These are phyloP conservation scores for Papilio polyxenes DNA, from an alignment of 1,140 invertebrate genomes.

Conservation along the genomic window DNA sequence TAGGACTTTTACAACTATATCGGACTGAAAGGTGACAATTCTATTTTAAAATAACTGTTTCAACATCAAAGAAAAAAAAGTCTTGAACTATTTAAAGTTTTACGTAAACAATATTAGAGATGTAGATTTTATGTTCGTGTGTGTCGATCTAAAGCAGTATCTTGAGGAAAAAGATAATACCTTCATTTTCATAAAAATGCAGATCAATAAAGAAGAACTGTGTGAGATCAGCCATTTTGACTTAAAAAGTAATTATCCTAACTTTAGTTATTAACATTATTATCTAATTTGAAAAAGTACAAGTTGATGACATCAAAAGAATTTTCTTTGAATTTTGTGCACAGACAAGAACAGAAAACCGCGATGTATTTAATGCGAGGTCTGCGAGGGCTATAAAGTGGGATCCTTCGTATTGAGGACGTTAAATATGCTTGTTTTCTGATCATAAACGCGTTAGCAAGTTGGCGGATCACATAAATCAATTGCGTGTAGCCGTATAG, in stretches of 20 bases:
- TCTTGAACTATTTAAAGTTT: neutral
- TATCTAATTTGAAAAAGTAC: neutral
- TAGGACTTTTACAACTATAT: neutral
- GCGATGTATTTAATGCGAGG: neutral
- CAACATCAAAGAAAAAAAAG: too few species aligned
- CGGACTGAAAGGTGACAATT: neutral
- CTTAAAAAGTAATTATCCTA: neutral
- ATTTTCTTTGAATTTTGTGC: neutral
- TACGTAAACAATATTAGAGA: neutral
- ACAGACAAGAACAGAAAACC: neutral
- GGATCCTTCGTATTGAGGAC: neutral
- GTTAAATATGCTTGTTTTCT: constrained; percentile 37
- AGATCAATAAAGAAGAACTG: neutral
- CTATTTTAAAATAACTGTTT: neutral
- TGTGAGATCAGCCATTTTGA: neutral
- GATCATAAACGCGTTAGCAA: constrained; percentile 39
- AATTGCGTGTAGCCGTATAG: constrained; percentile 45
- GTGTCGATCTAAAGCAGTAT: neutral
- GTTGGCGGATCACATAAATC: constrained; percentile 47
- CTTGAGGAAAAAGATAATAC: neutral
- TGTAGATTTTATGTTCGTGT: neutral
- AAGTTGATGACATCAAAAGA: neutral
- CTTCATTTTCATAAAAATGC: neutral
- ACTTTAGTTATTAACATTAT: neutral
- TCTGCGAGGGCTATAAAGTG: neutral